Evolutionary conservation across 1,140 invertebrate genomes (phyloP), one percentile per base, ranked within the genome.

Genomic region (Coenobita brevimanus): DNA sequence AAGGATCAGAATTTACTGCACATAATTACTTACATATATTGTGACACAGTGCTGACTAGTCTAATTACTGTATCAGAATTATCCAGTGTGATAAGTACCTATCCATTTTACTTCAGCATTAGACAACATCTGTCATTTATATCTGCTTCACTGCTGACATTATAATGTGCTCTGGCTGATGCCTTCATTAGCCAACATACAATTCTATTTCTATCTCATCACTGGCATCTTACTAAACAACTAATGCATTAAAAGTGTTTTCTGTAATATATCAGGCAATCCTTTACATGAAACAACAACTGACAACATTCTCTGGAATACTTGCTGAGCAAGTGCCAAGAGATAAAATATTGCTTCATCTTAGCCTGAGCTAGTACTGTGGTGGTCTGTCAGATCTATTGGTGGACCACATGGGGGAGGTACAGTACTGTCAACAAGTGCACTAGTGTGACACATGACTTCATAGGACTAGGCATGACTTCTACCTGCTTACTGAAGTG

Each of bases 251-350:
- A 79, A 79, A 30, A 33, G n/a, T 46, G 27, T 50, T 50, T 54
- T 79, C 27, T 54, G 30, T 10, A 79, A 79, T 46, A 79, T 54
- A 79, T 79, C 50, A 46, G 75, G 41, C 75, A 46, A 43, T 38
- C 75, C n/a, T 79, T 71, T 33, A 67, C 60, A 36, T 27, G 82
- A 85, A 85, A 71, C 36, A n/a, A 78, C 33, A 50, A 69, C 36
- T 71, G n/a, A 87, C 46, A 57, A 71, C 67, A 60, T 80, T 81
- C 85, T 87, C 85, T 78, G 85, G 85, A 87, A 87, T 80, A 87
- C 85, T 87, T 87, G 85, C 85, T 60, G 67, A 81, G 79, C 85
- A 87, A 87, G 85, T 87, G 85, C 85, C 85, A 80, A 87, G 85
- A 87, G 76, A 87, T 50, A 78, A 57, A n/a, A 76, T 71, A 75